phyloP scores from a whole-genome alignment of 2,797 vertebrate genomes.

The Pachyuromys duprasi region DNA sequence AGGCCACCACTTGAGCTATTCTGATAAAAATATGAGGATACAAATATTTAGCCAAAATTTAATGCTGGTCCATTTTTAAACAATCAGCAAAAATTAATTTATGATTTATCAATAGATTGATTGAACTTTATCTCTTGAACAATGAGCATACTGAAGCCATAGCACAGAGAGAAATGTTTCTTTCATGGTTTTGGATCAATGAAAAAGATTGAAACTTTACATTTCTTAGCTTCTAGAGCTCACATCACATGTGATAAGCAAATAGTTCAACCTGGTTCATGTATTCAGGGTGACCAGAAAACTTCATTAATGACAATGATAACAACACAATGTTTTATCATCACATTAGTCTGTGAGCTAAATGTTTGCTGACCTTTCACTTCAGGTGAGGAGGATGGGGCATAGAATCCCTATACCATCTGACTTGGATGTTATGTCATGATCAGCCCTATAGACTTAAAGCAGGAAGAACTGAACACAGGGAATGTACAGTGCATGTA shows the following conservation, averaged over 20 bases:
- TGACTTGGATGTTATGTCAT: background rate
- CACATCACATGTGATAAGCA: background rate
- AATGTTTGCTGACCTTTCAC: background rate
- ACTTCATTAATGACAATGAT: background rate
- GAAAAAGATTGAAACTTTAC: background rate
- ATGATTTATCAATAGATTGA: background rate
- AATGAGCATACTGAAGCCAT: background rate
- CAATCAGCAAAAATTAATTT: conserved; percentile 27
- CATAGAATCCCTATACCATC: background rate
- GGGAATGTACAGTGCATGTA: background rate
- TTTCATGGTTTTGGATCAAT: background rate
- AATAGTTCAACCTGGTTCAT: background rate
- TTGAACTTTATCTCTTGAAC: background rate
- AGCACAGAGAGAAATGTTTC: background rate
- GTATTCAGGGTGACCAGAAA: background rate
- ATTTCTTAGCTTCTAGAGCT: background rate
- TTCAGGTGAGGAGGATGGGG: background rate
- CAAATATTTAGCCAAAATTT: conserved; percentile 11
- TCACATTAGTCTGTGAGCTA: background rate
- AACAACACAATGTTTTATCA: background rate
- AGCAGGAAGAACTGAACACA: background rate
- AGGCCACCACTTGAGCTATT: background rate
- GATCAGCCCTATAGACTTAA: background rate
- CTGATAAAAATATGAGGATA: conserved; percentile 38
- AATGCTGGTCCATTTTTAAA: background rate